phyloP scores from a whole-genome alignment of 1,140 invertebrate genomes.

The Solen grandis region DNA sequence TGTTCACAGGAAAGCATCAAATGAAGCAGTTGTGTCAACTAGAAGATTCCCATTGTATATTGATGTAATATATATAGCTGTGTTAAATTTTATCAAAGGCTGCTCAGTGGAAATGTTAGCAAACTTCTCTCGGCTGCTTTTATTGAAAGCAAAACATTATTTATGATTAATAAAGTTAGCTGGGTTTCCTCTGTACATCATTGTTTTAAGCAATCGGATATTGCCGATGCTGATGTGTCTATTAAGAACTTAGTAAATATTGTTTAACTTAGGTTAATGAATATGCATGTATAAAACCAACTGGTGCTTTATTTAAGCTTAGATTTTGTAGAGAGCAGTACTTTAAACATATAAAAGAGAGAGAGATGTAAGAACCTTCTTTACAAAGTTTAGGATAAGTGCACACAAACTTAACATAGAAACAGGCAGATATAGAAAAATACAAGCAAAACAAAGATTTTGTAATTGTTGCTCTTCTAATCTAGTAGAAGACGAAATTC shows the following conservation, averaged over 20 bases:
- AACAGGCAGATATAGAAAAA: conserved; percentile 6
- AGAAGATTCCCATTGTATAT: conserved; percentile 4
- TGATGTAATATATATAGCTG: neutral
- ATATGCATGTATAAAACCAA: neutral
- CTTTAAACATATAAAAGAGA: neutral
- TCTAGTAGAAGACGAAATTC: too few relatives aligned
- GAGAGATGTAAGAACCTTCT: conserved; percentile 4
- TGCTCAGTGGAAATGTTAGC: too few relatives aligned
- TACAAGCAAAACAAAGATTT: conserved; percentile 5
- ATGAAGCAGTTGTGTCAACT: neutral
- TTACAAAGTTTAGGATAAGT: too few relatives aligned
- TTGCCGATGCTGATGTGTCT: conserved; percentile 7
- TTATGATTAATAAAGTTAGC: too few relatives aligned
- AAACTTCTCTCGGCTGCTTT: too few relatives aligned
- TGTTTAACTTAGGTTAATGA: too few relatives aligned
- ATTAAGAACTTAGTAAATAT: neutral
- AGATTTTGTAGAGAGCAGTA: conserved; percentile 6
- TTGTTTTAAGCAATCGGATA: neutral
- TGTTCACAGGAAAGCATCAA: neutral
- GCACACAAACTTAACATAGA: neutral
- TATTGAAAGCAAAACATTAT: too few relatives aligned
- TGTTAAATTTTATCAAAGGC: neutral
- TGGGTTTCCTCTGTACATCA: neutral
- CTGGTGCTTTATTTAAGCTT: conserved; percentile 1
- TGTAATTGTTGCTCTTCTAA: conserved; percentile 10